phyloP scores from a whole-genome alignment of 30 jellyfish, hydroid and myxozoan genomes.

The Sanderia malayensis region DNA sequence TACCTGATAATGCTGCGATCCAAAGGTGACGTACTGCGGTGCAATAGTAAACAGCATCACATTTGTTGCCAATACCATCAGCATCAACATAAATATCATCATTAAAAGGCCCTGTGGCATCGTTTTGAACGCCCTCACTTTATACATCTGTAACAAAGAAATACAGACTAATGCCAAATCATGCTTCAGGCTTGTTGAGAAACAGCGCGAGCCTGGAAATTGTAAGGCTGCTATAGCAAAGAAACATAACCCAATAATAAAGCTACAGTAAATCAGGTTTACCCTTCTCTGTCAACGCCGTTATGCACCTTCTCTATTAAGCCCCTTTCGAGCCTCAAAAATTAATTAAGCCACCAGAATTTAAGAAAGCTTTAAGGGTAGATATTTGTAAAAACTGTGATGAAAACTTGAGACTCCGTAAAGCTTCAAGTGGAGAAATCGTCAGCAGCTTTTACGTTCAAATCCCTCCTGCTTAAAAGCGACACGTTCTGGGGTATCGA shows the following conservation, averaged over 20 bases:
- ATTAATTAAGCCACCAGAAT: too few species aligned
- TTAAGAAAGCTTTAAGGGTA: too few species aligned
- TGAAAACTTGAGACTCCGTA: too few species aligned
- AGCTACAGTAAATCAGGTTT: not conserved
- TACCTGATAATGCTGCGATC: conserved; percentile 77
- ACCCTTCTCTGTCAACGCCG: too few species aligned
- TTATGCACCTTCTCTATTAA: too few species aligned
- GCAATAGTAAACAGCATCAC: conserved; percentile 67
- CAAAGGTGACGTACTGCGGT: conserved; percentile 84
- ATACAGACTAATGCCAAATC: not conserved
- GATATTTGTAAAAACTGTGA: too few species aligned
- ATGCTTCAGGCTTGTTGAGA: not conserved
- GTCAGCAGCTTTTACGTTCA: too few species aligned
- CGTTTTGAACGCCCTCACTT: conserved; percentile 80
- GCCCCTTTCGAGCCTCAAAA: too few species aligned
- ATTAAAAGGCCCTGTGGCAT: conserved; percentile 90
- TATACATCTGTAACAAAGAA: conserved; percentile 55
- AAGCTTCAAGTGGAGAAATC: too few species aligned
- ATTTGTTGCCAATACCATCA: conserved; percentile 71
- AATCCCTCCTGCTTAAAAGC: too few species aligned
- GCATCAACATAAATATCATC: conserved; percentile 87
- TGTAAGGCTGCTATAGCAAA: not conserved
- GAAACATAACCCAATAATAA: too few species aligned
- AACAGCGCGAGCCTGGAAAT: not conserved
- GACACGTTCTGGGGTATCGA: too few species aligned